phyloP scores from a whole-genome alignment of 53 echinoderm and acorn worm species.

The Temnopleurus reevesii region DNA sequence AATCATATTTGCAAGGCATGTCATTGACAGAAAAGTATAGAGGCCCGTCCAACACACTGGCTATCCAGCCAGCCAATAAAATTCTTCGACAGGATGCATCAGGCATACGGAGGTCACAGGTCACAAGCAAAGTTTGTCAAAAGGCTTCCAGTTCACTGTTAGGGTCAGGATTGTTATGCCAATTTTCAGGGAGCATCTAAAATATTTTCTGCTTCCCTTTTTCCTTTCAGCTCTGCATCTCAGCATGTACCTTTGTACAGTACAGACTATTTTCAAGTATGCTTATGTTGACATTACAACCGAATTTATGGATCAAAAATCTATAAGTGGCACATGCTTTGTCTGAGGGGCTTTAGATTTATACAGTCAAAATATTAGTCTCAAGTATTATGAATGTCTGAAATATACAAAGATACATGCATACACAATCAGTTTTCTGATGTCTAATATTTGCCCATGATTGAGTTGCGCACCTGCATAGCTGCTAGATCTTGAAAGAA shows the following conservation, averaged over 20 bases:
- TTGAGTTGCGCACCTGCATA: not conserved
- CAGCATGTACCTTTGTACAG: too few relatives aligned
- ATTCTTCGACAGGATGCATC: constrained; percentile 48
- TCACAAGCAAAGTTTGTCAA: constrained; percentile 42
- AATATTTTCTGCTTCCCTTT: too few relatives aligned
- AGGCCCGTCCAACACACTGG: not conserved
- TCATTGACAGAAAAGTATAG: too few relatives aligned
- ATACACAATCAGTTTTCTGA: not conserved
- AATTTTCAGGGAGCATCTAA: not conserved
- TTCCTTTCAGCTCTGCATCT: not conserved
- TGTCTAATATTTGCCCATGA: not conserved
- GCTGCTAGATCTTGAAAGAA: constrained; percentile 14
- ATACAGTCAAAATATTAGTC: too few relatives aligned
- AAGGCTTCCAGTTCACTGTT: constrained; percentile 34
- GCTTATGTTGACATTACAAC: not conserved
- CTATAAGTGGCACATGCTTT: too few relatives aligned
- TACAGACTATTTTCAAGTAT: not conserved
- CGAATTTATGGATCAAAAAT: too few relatives aligned
- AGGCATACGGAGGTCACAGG: constrained; percentile 40
- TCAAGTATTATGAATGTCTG: not conserved
- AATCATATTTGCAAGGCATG: too few relatives aligned
- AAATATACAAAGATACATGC: not conserved
- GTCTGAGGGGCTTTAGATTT: too few relatives aligned
- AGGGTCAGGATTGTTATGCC: constrained; percentile 32
- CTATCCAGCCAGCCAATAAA: constrained; percentile 10